Percentiles rank a stretch among this genome's conserved stretches.
These are phyloP conservation scores for Condylura cristata DNA, from an alignment of 2,113 vertebrate species.

Conservation along the genomic window DNA sequence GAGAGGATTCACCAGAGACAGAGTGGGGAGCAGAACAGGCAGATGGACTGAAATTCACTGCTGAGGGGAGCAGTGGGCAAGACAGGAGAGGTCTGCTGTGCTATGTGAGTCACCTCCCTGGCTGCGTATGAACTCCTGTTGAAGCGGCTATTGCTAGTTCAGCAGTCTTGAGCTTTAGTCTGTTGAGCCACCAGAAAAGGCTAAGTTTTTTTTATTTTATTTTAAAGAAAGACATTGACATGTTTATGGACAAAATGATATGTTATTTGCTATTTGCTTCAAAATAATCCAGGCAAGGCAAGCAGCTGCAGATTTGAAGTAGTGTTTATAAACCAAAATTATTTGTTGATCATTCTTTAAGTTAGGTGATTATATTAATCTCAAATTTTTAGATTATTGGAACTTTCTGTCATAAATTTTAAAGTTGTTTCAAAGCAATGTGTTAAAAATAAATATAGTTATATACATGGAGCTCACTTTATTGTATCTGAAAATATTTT, in stretches of 20 bases:
- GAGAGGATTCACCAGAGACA: too few relatives aligned
- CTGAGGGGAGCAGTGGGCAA: too few relatives aligned
- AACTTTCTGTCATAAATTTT: background rate
- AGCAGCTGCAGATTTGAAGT: background rate
- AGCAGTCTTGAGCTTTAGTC: too few relatives aligned
- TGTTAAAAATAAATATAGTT: background rate
- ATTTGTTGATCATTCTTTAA: background rate
- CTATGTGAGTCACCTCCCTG: too few relatives aligned
- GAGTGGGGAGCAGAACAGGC: too few relatives aligned
- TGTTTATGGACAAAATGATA: background rate
- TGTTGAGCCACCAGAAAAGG: too few relatives aligned
- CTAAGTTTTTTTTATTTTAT: too few relatives aligned
- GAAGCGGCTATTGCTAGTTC: too few relatives aligned
- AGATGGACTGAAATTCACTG: too few relatives aligned
- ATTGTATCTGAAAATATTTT: background rate
- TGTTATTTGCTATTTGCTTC: constrained; percentile 13
- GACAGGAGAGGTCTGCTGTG: too few relatives aligned
- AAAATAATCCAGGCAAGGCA: background rate
- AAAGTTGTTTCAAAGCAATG: background rate
- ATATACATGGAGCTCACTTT: background rate
- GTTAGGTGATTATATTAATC: background rate
- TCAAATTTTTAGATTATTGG: background rate
- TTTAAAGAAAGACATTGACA: constrained; percentile 2
- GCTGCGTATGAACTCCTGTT: too few relatives aligned
- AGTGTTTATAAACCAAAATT: background rate